Base-by-base conservation (phyloP, 1,140 invertebrate genomes). In the Trichoplusia ni region DNA sequence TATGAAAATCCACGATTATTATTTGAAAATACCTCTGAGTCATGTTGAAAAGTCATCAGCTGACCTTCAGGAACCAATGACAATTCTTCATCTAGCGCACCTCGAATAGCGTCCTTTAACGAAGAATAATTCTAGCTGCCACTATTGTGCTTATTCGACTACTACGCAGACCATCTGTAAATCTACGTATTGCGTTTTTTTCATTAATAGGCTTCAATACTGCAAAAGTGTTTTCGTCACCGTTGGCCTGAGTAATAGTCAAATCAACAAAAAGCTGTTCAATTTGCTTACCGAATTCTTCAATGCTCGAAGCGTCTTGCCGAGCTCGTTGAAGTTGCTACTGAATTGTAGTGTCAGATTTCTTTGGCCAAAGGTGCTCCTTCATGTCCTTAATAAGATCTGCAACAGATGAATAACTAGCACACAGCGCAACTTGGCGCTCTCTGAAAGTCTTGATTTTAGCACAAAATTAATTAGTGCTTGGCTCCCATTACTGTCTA, bases 201-300 rank as follows among this genome's bases (percentile, higher is more conserved):
- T 61, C 59, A 44, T 61, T 61, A 61, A 61, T 16, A 8, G 31
- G 21, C 27, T 61, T 61, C 21, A 61, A 38, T 1, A 49, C 8
- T 1, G 46, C 44, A 21, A 21, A 62, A 13, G 25, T 42, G 21
- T 40, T 9, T 7, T 13, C 38, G 14, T 40, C 18, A 8, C 18
- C 38, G 5, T 40, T 16, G 5, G 38, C 14, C 38, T 40, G 38
- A 16, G 38, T 18, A 40, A 40, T 40, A 16, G 4, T 40, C 6
- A 40, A 19, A 19, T 40, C 38, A 11, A n/a, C 9, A 4, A 35
- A 35, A 2, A 35, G n/a, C n/a, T 27, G 3, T 27, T 27, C 25
- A 27, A 27, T 3, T 27, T 27, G 25, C 3, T 3, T 4, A 3
- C 25, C 25, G 25, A 4, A 27, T 27, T 27, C 25, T 3, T 27